Conservation (phyloP, 2,888 invertebrate genomes). For the Agonopterix alstromeriana region DNA sequence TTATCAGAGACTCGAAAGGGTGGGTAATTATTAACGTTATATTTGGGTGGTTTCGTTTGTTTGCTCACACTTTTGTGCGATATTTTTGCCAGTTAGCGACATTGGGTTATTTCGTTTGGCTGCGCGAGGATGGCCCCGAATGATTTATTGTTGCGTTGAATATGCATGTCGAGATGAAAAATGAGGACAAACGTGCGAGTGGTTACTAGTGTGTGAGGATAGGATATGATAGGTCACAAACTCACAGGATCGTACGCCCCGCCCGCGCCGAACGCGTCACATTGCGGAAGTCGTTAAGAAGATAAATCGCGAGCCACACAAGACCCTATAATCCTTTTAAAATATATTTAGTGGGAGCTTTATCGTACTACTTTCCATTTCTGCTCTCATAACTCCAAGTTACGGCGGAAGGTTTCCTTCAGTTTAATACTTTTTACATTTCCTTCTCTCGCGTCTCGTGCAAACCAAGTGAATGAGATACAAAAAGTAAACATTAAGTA, state of each 20-base stretch:
- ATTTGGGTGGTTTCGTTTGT: slow-evolving; percentile 63
- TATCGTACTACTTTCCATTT: slow-evolving; percentile 27
- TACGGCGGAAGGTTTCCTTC: background rate
- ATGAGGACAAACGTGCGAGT: slow-evolving; percentile 59
- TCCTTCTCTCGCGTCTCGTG: no score
- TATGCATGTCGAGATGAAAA: slow-evolving; percentile 75
- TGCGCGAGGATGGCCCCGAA: slow-evolving; percentile 50
- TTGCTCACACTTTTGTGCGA: slow-evolving; percentile 56
- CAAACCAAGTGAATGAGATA: background rate
- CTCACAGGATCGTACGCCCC: background rate
- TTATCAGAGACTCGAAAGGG: slow-evolving; percentile 69
- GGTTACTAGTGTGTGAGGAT: slow-evolving; percentile 38
- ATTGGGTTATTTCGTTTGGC: slow-evolving; percentile 62
- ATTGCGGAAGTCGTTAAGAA: slow-evolving; percentile 64
- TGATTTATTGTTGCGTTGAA: slow-evolving; percentile 74
- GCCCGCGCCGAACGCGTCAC: slow-evolving; percentile 38
- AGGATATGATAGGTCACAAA: slow-evolving; percentile 18
- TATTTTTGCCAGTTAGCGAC: slow-evolving; percentile 56
- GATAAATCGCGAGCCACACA: slow-evolving; percentile 59
- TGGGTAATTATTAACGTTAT: slow-evolving; percentile 72
- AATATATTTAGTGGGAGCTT: slow-evolving; percentile 38
- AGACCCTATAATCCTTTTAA: slow-evolving; percentile 57
- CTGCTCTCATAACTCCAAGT: slow-evolving; percentile 19
- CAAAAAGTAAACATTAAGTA: slow-evolving; percentile 1
- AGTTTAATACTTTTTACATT: background rate